A percentile compares a stretch with the other conserved stretches of the same genome.
phyloP scores from a whole-genome alignment of 1,140 invertebrate genomes.

The Diprion similis region DNA sequence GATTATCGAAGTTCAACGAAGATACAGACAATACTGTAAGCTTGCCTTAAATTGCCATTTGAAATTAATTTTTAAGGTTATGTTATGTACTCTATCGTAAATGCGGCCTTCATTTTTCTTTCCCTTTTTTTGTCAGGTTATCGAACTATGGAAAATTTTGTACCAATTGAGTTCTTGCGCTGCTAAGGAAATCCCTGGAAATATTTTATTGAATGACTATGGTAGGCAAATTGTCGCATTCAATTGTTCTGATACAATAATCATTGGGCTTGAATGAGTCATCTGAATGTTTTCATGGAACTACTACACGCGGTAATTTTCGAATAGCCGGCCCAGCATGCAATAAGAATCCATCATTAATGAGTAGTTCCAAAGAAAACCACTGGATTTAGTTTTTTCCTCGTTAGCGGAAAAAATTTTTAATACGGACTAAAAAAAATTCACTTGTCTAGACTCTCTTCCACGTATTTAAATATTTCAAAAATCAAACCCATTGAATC shows the following conservation, averaged over 20 bases:
- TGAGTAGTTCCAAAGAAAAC: too few species aligned
- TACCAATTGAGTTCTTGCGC: constrained; percentile 37
- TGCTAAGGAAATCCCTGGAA: constrained; percentile 30
- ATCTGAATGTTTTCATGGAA: too few species aligned
- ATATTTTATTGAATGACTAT: constrained; percentile 34
- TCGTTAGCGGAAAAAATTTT: neutral
- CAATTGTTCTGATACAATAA: constrained; percentile 8
- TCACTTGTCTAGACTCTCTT: too few species aligned
- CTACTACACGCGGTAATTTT: too few species aligned
- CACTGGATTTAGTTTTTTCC: neutral
- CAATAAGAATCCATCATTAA: too few species aligned
- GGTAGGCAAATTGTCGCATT: constrained; percentile 31
- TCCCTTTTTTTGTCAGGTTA: constrained; percentile 2
- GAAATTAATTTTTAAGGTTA: neutral
- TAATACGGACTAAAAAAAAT: too few species aligned
- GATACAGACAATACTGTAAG: constrained; percentile 36
- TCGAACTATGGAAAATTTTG: constrained; percentile 34
- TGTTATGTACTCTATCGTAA: neutral
- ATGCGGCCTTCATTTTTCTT: neutral
- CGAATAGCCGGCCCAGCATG: too few species aligned
- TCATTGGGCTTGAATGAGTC: neutral
- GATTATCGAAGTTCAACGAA: constrained; percentile 38
- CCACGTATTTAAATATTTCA: too few species aligned
- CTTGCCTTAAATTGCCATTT: constrained; percentile 8
- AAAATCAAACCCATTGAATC: too few species aligned